Evolutionary conservation across 2,113 vertebrate genomes (phyloP).

Genomic region (Triplophysa dalaica): DNA sequence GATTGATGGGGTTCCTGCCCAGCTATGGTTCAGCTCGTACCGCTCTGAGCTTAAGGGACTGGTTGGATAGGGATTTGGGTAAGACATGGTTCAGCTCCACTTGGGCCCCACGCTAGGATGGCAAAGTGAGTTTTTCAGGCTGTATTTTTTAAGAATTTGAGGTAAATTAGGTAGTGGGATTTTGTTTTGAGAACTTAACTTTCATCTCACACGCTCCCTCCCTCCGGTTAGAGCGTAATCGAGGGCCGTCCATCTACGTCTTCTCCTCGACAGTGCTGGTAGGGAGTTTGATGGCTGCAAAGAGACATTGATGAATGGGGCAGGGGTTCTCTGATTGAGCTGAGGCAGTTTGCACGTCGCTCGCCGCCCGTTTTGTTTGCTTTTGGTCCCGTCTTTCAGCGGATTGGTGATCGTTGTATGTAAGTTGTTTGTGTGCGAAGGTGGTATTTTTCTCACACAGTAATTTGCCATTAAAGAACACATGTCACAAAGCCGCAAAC

Average conservation of each 20-base stretch:
- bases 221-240: not conserved
- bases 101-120: conserved; percentile 10
- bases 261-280: conserved; percentile 27
- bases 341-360: not conserved
- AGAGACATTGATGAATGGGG: conserved; percentile 75
- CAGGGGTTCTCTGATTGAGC: conserved; percentile 55
- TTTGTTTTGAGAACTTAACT: conserved; percentile 15
- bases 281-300: conserved; percentile 52
- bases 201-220: conserved; percentile 26
- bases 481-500: conserved; percentile 52
- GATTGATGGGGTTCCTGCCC: conserved; percentile 65
- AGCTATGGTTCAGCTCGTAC: conserved; percentile 55
- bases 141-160: not conserved
- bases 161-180: conserved; percentile 13
- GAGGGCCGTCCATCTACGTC: conserved; percentile 45
- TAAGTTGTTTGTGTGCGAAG: conserved; percentile 35
- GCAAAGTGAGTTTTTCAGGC: conserved; percentile 27
- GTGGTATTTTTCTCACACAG: conserved; percentile 48
- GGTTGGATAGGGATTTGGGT: conserved; percentile 37
- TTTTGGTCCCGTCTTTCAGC: conserved; percentile 62
- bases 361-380: conserved; percentile 60
- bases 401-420: conserved; percentile 53
- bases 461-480: conserved; percentile 54
- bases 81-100: conserved; percentile 36
- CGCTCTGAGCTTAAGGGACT: conserved; percentile 51